Evolutionary conservation across 2,113 vertebrate genomes (phyloP).

Genomic region (Sorex fumeus): DNA sequence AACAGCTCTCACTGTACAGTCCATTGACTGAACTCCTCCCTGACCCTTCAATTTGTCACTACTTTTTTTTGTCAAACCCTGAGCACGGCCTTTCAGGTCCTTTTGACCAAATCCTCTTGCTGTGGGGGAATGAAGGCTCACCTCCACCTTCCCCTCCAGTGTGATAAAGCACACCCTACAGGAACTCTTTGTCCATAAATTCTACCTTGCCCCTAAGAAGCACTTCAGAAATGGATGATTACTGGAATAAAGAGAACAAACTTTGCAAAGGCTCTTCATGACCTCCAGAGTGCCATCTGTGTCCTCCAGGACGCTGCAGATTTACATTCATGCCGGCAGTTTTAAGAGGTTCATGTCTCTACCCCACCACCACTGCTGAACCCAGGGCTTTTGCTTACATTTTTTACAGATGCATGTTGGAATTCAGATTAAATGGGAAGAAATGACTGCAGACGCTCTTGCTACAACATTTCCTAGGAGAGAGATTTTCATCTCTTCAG

Average conservation of each 20-base stretch:
- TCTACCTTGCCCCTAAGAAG: not conserved
- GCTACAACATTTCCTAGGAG: not conserved
- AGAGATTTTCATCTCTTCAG: not conserved
- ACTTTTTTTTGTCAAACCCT: not conserved
- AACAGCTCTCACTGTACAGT: not conserved
- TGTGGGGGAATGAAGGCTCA: not conserved
- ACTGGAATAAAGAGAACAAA: constrained; percentile 44
- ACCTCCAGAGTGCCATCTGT: not conserved
- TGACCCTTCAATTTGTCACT: not conserved
- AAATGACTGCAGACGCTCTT: not conserved
- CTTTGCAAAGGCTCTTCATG: not conserved
- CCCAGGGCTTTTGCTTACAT: not conserved
- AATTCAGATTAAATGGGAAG: constrained; percentile 19
- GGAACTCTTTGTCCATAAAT: constrained; percentile 13
- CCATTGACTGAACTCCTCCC: not conserved
- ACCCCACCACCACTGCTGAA: not conserved
- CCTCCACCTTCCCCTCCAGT: not conserved
- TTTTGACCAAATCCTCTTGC: constrained; percentile 30
- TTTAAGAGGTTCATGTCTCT: constrained; percentile 19
- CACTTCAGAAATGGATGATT: not conserved
- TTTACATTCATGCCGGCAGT: not conserved
- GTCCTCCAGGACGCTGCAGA: not conserved
- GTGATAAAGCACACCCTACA: not conserved
- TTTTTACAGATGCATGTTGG: constrained; percentile 24
- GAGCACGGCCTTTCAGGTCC: not conserved